Percentiles rank a stretch among this genome's conserved stretches.
Conservation (phyloP, 1,140 invertebrate genomes). For the Dendroctonus ponderosae region DNA sequence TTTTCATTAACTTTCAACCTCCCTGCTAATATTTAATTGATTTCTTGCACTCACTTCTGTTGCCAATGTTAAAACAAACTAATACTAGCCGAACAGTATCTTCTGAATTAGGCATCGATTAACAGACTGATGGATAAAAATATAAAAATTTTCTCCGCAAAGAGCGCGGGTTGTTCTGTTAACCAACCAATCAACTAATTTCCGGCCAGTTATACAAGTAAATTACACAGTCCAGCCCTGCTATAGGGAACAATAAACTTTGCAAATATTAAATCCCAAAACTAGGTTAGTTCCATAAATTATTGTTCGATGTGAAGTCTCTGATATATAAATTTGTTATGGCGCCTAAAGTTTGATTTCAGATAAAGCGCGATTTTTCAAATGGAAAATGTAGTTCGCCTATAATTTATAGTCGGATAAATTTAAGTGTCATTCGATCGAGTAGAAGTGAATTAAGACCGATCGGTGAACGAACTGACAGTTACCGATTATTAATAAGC, state of each 20-base stretch:
- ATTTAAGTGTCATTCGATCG: conserved; percentile 17
- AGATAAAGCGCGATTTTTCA: conserved; percentile 16
- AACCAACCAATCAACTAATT: too few relatives aligned
- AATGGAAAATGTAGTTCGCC: conserved; percentile 11
- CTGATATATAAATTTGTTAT: conserved; percentile 19
- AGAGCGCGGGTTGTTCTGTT: too few relatives aligned
- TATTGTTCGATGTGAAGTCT: conserved; percentile 16
- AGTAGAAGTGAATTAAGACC: neutral
- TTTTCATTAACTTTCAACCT: too few relatives aligned
- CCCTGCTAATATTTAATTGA: too few relatives aligned
- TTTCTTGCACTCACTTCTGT: too few relatives aligned
- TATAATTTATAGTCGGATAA: conserved; percentile 12
- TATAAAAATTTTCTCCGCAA: too few relatives aligned
- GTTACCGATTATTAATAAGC: neutral
- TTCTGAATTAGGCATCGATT: too few relatives aligned
- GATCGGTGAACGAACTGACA: neutral
- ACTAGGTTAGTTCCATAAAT: conserved; percentile 20
- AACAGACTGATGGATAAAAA: too few relatives aligned
- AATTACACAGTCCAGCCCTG: conserved; percentile 3
- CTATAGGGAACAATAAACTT: conserved; percentile 19
- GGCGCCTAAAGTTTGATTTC: conserved; percentile 19
- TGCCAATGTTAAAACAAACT: too few relatives aligned
- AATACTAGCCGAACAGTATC: too few relatives aligned
- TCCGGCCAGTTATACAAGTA: too few relatives aligned
- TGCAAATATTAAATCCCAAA: conserved; percentile 21